Evolutionary conservation across 92 coral and sea anemone species (phyloP).

Genomic region (Hydrozoanthus gracilis): DNA sequence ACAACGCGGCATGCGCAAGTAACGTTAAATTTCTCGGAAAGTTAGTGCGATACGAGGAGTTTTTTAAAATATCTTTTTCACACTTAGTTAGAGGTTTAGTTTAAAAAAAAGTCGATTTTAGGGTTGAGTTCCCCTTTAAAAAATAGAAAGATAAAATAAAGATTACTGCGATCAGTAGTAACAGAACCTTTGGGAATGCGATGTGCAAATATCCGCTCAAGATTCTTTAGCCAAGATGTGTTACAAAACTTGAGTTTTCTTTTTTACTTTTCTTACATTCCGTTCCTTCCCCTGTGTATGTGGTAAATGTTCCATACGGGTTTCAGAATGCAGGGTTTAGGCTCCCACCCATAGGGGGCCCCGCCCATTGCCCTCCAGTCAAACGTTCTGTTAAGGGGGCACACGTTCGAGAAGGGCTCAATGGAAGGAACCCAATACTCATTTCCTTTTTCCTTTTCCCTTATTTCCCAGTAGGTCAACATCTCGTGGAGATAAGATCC

Average conservation of each 20-base stretch:
- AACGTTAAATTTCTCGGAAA: no score
- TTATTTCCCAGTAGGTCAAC: constrained; percentile 81
- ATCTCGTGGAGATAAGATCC: constrained; percentile 90
- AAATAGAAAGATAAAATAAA: no score
- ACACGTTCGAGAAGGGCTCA: constrained; percentile 73
- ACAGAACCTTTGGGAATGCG: no score
- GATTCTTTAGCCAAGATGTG: background rate
- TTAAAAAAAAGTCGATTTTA: no score
- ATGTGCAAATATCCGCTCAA: no score
- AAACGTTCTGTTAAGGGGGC: constrained; percentile 76
- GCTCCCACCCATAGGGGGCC: constrained; percentile 81
- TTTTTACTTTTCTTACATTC: constrained; percentile 44
- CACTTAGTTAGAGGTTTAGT: no score
- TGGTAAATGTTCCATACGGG: constrained; percentile 78
- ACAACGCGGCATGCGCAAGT: no score
- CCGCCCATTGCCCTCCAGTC: constrained; percentile 93
- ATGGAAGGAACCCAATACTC: constrained; percentile 84
- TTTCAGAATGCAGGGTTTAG: constrained; percentile 70
- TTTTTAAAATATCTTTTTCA: no score
- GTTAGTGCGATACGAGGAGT: no score
- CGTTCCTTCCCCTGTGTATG: constrained; percentile 80
- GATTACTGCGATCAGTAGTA: no score
- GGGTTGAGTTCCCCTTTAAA: no score
- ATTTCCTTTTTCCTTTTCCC: constrained; percentile 49
- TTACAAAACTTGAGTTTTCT: background rate